A percentile compares a stretch with the other conserved stretches of the same genome.
Conservation (phyloP, 2,888 invertebrate species). For the Lepidonotus clava region DNA sequence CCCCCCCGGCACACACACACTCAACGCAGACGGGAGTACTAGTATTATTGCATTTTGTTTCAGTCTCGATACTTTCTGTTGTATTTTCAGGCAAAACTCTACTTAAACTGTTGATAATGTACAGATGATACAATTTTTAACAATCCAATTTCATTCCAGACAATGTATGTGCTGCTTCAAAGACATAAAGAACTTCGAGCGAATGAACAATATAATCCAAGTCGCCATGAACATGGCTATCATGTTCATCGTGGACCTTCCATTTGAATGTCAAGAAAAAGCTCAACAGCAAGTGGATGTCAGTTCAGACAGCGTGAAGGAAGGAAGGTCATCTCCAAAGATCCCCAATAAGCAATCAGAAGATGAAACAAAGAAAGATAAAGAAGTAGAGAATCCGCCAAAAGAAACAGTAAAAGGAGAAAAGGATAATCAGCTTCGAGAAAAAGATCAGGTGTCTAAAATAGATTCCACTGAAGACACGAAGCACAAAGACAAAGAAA, state of each 20-base stretch:
- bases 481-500: not conserved
- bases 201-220: constrained; percentile 93
- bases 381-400: not conserved
- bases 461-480: not conserved
- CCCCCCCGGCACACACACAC: too few relatives aligned
- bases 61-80: too few relatives aligned
- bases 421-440: too few relatives aligned
- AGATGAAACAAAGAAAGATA: not conserved
- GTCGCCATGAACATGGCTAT: constrained; percentile 91
- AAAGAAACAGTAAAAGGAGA: too few relatives aligned
- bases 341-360: constrained; percentile 40
- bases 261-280: constrained; percentile 65
- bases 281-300: constrained; percentile 58
- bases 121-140: too few relatives aligned
- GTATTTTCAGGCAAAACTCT: too few relatives aligned
- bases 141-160: constrained; percentile 84
- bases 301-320: constrained; percentile 57
- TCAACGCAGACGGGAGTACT: too few relatives aligned
- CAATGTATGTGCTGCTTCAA: constrained; percentile 98
- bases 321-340: constrained; percentile 58
- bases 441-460: too few relatives aligned
- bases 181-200: constrained; percentile 94
- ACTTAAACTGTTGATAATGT: too few relatives aligned
- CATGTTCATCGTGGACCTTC: constrained; percentile 85
- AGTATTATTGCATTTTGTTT: too few relatives aligned